phyloP scores from a whole-genome alignment of 1,140 invertebrate genomes.

The Laupala kohalensis region DNA sequence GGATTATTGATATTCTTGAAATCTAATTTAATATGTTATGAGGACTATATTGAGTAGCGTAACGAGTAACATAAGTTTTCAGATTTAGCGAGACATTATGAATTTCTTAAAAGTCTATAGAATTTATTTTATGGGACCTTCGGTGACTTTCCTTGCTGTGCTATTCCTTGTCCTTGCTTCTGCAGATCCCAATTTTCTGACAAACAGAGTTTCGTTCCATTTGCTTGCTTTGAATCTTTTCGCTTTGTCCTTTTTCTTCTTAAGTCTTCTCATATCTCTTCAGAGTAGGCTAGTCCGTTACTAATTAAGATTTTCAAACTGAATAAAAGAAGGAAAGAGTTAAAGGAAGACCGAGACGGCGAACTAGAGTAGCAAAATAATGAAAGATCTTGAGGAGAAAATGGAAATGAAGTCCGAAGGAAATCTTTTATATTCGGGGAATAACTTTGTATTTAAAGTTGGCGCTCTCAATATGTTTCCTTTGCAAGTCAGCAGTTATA shows the following conservation, averaged over 20 bases:
- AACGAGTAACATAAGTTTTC: too few relatives aligned
- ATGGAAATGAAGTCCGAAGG: not conserved
- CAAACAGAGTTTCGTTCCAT: not conserved
- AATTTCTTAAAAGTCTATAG: too few relatives aligned
- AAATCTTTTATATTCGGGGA: not conserved
- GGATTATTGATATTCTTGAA: too few relatives aligned
- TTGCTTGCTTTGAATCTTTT: not conserved
- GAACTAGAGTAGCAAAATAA: not conserved
- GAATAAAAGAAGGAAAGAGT: not conserved
- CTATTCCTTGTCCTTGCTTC: not conserved
- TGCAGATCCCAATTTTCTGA: not conserved
- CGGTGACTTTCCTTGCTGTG: too few relatives aligned
- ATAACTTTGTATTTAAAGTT: not conserved
- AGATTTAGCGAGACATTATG: too few relatives aligned
- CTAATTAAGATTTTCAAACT: not conserved
- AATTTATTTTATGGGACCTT: too few relatives aligned
- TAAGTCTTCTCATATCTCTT: not conserved
- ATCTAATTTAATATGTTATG: too few relatives aligned
- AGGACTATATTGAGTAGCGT: too few relatives aligned
- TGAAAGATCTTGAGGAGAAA: not conserved
- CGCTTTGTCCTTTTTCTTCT: not conserved
- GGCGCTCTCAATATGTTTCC: not conserved
- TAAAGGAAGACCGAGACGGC: not conserved
- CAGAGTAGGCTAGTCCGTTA: not conserved
- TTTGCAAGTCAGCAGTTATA: not conserved